These are phyloP conservation scores for Hemichromis elongatus DNA, from an alignment of 2,113 vertebrate species.

Conservation along the genomic window DNA sequence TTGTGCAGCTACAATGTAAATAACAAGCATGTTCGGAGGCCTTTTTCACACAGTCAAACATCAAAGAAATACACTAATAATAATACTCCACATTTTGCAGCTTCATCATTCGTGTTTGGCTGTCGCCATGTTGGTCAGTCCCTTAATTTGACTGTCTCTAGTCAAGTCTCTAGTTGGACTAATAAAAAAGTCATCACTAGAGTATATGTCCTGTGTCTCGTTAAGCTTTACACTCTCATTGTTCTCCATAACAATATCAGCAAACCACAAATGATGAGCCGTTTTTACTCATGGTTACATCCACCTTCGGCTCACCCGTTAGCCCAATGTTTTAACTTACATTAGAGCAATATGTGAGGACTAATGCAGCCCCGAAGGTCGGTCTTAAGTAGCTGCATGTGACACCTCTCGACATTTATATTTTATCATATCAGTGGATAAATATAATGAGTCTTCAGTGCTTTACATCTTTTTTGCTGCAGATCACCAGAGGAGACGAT, in stretches of 20 bases:
- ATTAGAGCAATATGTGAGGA: neutral
- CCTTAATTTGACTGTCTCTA: no score
- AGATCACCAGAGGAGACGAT: constrained; percentile 78
- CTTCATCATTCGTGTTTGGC: no score
- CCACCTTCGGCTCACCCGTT: neutral
- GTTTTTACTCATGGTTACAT: neutral
- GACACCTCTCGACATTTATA: neutral
- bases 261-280: no score
- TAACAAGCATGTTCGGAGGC: neutral
- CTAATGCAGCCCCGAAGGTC: no score
- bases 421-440: neutral
- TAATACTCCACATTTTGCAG: no score
- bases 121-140: no score
- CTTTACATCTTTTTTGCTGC: neutral
- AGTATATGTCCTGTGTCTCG: no score
- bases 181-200: no score
- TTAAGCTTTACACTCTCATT: no score
- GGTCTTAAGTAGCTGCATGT: neutral
- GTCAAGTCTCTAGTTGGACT: no score
- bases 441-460: neutral
- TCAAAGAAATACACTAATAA: neutral
- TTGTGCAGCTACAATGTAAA: neutral
- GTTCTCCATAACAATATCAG: no score
- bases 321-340: neutral
- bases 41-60: neutral